A percentile compares a stretch with the other conserved stretches of the same genome.
Conservation (phyloP, 1,140 invertebrate genomes). For the Littorina saxatilis region DNA sequence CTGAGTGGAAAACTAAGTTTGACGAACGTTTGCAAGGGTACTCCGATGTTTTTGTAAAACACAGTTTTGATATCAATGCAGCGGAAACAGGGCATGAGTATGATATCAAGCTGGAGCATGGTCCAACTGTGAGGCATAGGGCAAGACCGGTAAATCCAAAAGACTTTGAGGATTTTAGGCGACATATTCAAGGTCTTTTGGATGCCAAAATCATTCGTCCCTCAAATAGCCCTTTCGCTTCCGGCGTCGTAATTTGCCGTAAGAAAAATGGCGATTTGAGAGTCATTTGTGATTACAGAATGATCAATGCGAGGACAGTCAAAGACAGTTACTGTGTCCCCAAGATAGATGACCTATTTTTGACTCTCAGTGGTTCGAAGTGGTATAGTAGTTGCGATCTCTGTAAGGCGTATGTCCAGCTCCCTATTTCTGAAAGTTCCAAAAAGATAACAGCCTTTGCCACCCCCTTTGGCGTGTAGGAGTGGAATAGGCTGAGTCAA, state of each 20-base stretch:
- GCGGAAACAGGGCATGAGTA: too few relatives aligned
- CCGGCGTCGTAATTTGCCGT: background rate
- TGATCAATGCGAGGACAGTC: background rate
- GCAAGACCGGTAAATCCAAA: background rate
- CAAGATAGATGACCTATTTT: slow-evolving; percentile 23
- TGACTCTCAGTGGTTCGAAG: background rate
- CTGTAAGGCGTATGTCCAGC: slow-evolving; percentile 21
- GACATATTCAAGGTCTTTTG: too few relatives aligned
- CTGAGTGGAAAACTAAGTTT: background rate
- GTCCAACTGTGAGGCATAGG: background rate
- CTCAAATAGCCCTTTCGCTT: background rate
- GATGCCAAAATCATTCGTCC: too few relatives aligned
- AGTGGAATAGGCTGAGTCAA: background rate
- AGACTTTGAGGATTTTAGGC: background rate
- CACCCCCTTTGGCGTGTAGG: slow-evolving; percentile 4
- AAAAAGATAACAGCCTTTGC: background rate
- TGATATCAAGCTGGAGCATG: background rate
- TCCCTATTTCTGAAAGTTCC: background rate
- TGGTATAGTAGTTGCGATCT: slow-evolving; percentile 3
- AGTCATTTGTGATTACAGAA: background rate
- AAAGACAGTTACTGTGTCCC: slow-evolving; percentile 1
- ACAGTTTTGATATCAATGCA: background rate
- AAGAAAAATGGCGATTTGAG: background rate
- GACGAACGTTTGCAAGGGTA: background rate
- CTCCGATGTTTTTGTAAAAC: background rate